phyloP scores from a whole-genome alignment of 1,140 invertebrate species.

The Paramacrobiotus metropolitanus region DNA sequence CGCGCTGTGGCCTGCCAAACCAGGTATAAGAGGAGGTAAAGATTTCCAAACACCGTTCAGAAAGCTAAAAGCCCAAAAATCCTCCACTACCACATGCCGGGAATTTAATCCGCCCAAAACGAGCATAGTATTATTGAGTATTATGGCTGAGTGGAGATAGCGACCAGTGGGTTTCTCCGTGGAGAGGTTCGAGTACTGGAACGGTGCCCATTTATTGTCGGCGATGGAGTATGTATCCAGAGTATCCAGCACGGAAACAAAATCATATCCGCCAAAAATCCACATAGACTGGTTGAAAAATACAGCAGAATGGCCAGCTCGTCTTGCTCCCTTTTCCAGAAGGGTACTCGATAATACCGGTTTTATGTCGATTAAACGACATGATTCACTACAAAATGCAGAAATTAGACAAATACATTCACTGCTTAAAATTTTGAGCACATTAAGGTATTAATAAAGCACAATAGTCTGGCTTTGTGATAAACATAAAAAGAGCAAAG shows the following conservation, averaged over 20 bases:
- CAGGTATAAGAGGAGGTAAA: slow-evolving; percentile 24
- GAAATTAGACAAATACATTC: too few species aligned
- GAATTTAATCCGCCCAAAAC: slow-evolving; percentile 57
- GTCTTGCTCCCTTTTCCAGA: not conserved
- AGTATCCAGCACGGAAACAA: not conserved
- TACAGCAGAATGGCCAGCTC: not conserved
- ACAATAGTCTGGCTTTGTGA: too few species aligned
- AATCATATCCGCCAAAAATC: not conserved
- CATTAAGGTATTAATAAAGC: too few species aligned
- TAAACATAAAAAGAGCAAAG: too few species aligned
- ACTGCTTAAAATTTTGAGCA: too few species aligned
- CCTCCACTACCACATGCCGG: slow-evolving; percentile 40
- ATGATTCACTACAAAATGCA: too few species aligned
- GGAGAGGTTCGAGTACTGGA: slow-evolving; percentile 2
- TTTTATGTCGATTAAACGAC: too few species aligned
- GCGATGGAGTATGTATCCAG: not conserved
- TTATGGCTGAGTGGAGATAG: slow-evolving; percentile 36
- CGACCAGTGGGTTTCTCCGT: slow-evolving; percentile 9
- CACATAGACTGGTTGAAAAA: not conserved
- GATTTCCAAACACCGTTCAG: slow-evolving; percentile 59
- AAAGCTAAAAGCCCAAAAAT: slow-evolving; percentile 81
- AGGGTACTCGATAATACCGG: not conserved
- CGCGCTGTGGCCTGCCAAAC: not conserved
- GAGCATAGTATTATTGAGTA: slow-evolving; percentile 60
- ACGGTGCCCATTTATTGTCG: not conserved